Evolutionary conservation across 2,888 invertebrate species (phyloP).

Genomic region (Drosophila phalerata): DNA sequence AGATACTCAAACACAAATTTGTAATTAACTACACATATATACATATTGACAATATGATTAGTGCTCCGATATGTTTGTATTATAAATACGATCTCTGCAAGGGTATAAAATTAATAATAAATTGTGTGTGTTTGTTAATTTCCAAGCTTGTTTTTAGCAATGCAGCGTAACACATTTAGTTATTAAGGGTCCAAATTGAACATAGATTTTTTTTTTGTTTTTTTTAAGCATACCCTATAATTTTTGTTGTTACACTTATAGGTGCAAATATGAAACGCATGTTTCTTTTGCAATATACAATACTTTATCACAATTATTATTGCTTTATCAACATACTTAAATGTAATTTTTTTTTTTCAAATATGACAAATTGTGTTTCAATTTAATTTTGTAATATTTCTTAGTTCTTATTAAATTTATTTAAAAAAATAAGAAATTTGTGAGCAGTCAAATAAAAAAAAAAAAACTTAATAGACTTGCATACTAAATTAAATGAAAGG

Average conservation of each 20-base stretch:
- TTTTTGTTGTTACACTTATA: conserved; percentile 27
- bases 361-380: conserved; percentile 20
- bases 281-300: conserved; percentile 36
- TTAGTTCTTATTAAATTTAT: conserved; percentile 11
- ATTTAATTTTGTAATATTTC: conserved; percentile 1
- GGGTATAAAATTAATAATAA: conserved; percentile 8
- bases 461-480: conserved; percentile 30
- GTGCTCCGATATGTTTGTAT: conserved; percentile 10
- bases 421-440: conserved; percentile 2
- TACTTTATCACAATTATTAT: conserved; percentile 2
- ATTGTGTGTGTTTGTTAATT: conserved; percentile 20
- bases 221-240: conserved; percentile 10
- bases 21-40: not conserved
- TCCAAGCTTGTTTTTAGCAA: conserved; percentile 14
- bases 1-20: conserved; percentile 14
- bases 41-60: not conserved
- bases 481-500: conserved; percentile 41
- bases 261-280: conserved; percentile 21
- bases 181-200: conserved; percentile 47
- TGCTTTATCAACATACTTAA: conserved; percentile 24
- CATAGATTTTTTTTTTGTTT: conserved; percentile 11
- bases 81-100: conserved; percentile 25
- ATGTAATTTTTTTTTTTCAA: conserved; percentile 3
- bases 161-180: conserved; percentile 36
- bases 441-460: conserved; percentile 16